phyloP scores from a whole-genome alignment of 2,113 vertebrate species.

The Alethe castanea region DNA sequence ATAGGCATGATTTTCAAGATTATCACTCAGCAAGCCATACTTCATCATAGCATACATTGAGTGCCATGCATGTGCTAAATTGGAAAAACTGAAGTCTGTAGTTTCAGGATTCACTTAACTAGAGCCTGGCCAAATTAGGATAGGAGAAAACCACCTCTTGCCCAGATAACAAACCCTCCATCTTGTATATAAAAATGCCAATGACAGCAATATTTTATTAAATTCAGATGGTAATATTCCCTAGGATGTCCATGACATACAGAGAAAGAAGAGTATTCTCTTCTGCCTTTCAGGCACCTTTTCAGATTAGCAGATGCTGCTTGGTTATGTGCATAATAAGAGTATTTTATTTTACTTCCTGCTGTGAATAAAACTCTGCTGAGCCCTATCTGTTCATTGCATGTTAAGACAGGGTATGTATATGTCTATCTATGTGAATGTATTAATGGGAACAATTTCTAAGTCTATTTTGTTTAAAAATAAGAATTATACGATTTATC shows the following conservation, averaged over 20 bases:
- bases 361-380: not conserved
- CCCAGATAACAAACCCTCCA: not conserved
- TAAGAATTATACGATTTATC: not conserved
- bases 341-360: not conserved
- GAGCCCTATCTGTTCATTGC: not conserved
- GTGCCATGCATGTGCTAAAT: not conserved
- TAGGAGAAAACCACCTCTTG: not conserved
- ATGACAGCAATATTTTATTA: not conserved
- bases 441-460: not conserved
- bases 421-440: not conserved
- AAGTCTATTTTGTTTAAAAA: not conserved
- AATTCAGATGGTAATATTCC: not conserved
- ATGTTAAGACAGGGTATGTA: not conserved
- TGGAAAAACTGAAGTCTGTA: not conserved
- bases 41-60: not conserved
- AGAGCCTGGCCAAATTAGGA: not conserved
- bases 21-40: not conserved
- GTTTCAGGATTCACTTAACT: not conserved
- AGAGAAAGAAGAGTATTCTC: not conserved
- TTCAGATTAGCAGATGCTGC: not conserved
- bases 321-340: not conserved
- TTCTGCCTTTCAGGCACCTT: not conserved
- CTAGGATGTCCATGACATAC: not conserved
- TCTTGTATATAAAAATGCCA: constrained; percentile 4
- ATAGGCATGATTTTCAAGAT: not conserved